Percentiles rank a stretch among this genome's conserved stretches.
Conservation (phyloP, 2,797 vertebrate genomes). For the Cirrhinus molitorella region DNA sequence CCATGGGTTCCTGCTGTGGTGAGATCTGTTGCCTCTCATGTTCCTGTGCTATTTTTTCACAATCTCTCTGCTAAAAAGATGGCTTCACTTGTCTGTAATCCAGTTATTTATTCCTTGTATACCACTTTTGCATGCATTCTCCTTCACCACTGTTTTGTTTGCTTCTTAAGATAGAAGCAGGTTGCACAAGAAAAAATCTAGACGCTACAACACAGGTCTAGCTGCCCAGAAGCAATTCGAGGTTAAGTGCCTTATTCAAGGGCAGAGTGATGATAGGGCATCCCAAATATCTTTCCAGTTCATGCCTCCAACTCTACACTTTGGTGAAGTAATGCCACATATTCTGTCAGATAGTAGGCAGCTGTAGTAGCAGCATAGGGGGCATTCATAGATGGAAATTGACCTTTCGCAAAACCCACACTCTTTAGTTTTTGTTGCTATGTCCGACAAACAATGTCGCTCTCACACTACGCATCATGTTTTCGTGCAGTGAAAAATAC, state of each 20-base stretch:
- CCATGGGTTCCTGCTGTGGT: conserved; percentile 56
- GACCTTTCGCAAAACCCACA: too few species aligned
- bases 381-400: not conserved
- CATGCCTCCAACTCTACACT: not conserved
- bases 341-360: not conserved
- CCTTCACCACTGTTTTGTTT: conserved; percentile 1
- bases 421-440: too few species aligned
- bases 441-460: too few species aligned
- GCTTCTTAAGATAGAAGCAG: conserved; percentile 2
- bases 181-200: conserved; percentile 5
- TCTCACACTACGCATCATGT: too few species aligned
- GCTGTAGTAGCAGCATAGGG: not conserved
- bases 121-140: conserved; percentile 3
- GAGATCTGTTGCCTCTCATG: conserved; percentile 59
- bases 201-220: not conserved
- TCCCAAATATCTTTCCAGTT: conserved; percentile 16
- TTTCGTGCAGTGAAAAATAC: too few species aligned
- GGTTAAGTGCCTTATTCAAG: conserved; percentile 28
- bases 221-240: not conserved
- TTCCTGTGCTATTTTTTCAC: conserved; percentile 50
- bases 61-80: conserved; percentile 43
- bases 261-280: not conserved
- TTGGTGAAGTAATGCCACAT: not conserved
- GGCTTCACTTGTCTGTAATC: conserved; percentile 42
- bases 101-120: conserved; percentile 23